Base-by-base conservation (phyloP, 1,140 invertebrate species). In the Drosophila virilis region DNA sequence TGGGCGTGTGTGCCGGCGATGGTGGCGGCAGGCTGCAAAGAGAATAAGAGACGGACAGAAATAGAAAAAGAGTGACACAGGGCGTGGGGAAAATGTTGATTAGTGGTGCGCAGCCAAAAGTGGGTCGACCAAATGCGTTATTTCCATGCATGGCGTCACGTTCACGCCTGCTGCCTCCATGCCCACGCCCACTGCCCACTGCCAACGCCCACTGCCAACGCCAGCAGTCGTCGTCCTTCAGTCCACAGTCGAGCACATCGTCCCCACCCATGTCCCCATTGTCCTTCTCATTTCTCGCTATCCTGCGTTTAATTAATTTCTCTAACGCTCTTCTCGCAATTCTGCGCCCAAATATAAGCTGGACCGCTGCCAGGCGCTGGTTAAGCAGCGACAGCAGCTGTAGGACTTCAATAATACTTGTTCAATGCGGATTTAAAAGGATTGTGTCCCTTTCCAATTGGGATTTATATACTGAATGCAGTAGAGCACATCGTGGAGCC, bases 1-100 rank as follows among this genome's bases (percentile, higher is more conserved):
- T 92, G 66, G 91, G 88, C 46, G 91, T 92, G 46, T 84, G 76
- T 35, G 88, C 84, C 33, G 82, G 78, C 17, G 91, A 86, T 8
- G 85, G 91, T 15, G 86, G 79, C 2, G 90, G 90, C 28, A 92
- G 51, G 42, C 90, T 91, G 45, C 0, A 51, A 57, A 32, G 4
- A 32, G 28, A 42, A 28, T 35, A 28, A 28, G 22, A 28, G 22
- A 28, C 22, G 22, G 52, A 17, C 1, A 40, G 0, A 40, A 2
- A 55, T 13, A 33, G 1, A 13, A 0, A n/a, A 32, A 38, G 1
- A 9, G 15, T 9, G 37, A 28, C 38, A 33, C 1, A 10, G 15
- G 22, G 37, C 15, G 37, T n/a, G 38, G 42, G 35, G 13, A 46
- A 37, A 4, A 7, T 13, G 32, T 15, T 45, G 22, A 33, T 51